Evolutionary conservation across 1,140 invertebrate species (phyloP), one percentile per base, ranked within the genome.

Genomic region (Orussus abietinus): DNA sequence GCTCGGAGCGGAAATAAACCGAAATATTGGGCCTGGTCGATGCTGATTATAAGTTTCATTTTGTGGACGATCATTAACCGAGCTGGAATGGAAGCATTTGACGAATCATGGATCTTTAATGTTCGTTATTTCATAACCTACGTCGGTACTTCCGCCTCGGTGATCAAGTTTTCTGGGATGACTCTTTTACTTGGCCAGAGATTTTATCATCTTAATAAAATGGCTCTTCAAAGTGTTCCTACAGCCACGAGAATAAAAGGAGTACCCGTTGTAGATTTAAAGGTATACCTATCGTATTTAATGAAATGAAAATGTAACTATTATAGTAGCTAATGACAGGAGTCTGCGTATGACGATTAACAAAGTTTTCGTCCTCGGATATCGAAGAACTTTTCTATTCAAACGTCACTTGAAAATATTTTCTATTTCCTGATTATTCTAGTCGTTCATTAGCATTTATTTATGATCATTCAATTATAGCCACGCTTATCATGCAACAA

Each of bases 111-210:
- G 50, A 2, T 45, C 2, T 45, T 54, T 7, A 70, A 69, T 29
- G 9, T 65, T 10, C 42, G 46, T 17, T 70, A 71, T 19, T 40
- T 69, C 57, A 2, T 57, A 1, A 17, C 47, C 0, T 69, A 71
- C 38, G n/a, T 71, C 3, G 57, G 51, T 3, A 49, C 35, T 3
- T 50, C 50, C 1, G 13, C 53, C 0, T 47, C 61, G 0, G 17
- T 66, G 0, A 56, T 53, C 18, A 73, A 71, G 20, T 64, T 66
- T 11, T 38, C 48, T 6, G 61, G 62, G 4, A 32, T 69, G 5
- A 29, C 32, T 0, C 29, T 49, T 13, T 28, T 69, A 25, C 26
- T 73, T 5, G 62, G 58, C 0, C 64, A 66, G 28, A 44, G 67
- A 0, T 72, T 73, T 39, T 34, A 39, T 9, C 60, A 58, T 32